Evolutionary conservation across 2,113 vertebrate species (phyloP).

Genomic region (Rhineura floridana): DNA sequence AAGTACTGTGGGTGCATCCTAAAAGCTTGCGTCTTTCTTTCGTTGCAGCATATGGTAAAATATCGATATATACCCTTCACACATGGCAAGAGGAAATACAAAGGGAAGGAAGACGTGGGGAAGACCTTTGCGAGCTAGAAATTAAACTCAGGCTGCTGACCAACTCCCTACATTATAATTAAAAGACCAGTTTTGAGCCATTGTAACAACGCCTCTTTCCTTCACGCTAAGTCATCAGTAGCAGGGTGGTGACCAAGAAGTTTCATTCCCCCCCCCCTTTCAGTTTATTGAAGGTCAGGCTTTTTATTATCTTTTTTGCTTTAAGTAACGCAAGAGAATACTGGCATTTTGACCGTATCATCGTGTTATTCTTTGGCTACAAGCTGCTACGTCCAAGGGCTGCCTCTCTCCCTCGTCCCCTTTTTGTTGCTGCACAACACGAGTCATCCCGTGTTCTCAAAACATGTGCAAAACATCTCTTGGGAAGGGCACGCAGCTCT

Average conservation of each 20-base stretch:
- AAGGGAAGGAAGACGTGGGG: conserved; percentile 95
- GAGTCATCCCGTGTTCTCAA: not conserved
- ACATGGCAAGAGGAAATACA: conserved; percentile 98
- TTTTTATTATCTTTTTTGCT: too few species aligned
- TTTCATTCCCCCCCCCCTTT: conserved; percentile 53
- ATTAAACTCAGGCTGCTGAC: conserved; percentile 67
- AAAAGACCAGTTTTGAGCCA: conserved; percentile 82
- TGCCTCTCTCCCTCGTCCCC: too few species aligned
- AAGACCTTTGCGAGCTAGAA: conserved; percentile 98
- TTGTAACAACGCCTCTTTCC: conserved; percentile 80
- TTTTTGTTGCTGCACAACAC: too few species aligned
- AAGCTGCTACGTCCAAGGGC: not conserved
- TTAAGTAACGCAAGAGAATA: conserved; percentile 72
- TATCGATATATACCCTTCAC: conserved; percentile 99
- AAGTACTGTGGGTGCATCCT: not conserved
- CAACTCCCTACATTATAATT: conserved; percentile 69
- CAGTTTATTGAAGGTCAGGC: conserved; percentile 70
- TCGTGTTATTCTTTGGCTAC: conserved; percentile 52
- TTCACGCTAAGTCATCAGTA: conserved; percentile 74
- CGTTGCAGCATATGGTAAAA: conserved; percentile 96
- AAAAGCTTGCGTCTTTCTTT: not conserved
- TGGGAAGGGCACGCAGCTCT: not conserved
- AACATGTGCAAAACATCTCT: not conserved
- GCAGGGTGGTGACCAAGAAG: conserved; percentile 66
- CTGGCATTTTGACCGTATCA: conserved; percentile 73